These are phyloP conservation scores for Drosophila buzzatii DNA, from an alignment of 2,888 invertebrate genomes.

Conservation along the genomic window DNA sequence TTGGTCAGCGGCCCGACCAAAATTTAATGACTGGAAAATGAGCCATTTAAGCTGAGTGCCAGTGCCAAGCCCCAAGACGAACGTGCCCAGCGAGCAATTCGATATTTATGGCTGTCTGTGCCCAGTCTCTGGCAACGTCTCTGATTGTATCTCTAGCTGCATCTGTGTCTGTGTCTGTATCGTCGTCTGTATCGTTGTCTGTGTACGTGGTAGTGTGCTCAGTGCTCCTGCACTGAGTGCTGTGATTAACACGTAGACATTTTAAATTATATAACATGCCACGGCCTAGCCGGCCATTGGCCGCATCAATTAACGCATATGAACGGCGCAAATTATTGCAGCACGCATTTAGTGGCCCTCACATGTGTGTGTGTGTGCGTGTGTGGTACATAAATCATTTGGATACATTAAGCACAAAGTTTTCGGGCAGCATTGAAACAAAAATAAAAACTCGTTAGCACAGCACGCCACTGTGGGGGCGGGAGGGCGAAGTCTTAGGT, in stretches of 20 bases:
- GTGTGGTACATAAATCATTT: conserved; percentile 81
- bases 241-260: conserved; percentile 80
- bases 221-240: conserved; percentile 69
- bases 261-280: conserved; percentile 69
- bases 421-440: conserved; percentile 62
- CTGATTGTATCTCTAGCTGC: conserved; percentile 30
- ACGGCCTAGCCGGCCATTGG: conserved; percentile 42
- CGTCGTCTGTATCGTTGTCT: conserved; percentile 39
- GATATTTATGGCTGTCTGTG: conserved; percentile 71
- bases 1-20: conserved; percentile 69
- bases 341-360: conserved; percentile 41
- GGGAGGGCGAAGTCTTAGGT: conserved; percentile 1
- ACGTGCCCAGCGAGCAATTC: conserved; percentile 64
- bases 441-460: conserved; percentile 80
- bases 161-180: conserved; percentile 23
- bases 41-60: conserved; percentile 78
- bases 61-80: conserved; percentile 46
- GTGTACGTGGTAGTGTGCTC: conserved; percentile 12
- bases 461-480: neutral
- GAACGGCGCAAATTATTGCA: conserved; percentile 48
- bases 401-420: conserved; percentile 63
- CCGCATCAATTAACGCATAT: conserved; percentile 74
- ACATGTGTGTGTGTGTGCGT: conserved; percentile 8
- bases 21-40: conserved; percentile 82
- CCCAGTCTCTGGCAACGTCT: conserved; percentile 27